Evolutionary conservation across 92 coral and sea anemone species (phyloP), one percentile per base, ranked within the genome.

Genomic region (Muricea muricata): DNA sequence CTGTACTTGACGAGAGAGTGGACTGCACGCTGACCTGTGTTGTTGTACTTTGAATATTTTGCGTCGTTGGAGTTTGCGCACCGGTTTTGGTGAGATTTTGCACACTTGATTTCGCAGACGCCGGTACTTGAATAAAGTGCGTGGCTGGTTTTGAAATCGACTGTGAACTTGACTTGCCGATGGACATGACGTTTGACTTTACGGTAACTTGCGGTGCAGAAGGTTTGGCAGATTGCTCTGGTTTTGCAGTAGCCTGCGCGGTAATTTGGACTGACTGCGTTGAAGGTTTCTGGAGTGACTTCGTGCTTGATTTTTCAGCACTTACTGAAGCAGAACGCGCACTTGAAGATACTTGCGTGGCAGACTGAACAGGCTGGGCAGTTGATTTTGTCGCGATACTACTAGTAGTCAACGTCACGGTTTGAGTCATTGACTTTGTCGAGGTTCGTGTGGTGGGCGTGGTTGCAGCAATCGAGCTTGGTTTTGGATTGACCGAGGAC

Each of bases 101-200:
- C 70, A n/a, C 0, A 30, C 35, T 32, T 32, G 70, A 63, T 32
- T 63, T 63, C 3, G 70, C 70, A 63, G 70, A 63, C 1, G 70
- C 70, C 6, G 70, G 70, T 18, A 63, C 70, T 32, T 63, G 70
- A 20, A 63, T 63, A 30, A 63, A 63, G 30, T 63, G 70, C 70
- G 70, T 63, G 31, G 70, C 13, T 63, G 70, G 70, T 63, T 63
- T 63, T 10, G 70, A 1, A 28, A 7, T 10, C 12, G 37, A 30
- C 12, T 63, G 70, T 7, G 70, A 0, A 29, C 0, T 28, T 18
- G 20, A 32, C 30, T 63, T 63, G 13, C 5, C 70, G 30, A 10
- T 30, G 18, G 70, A 13, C 35, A 11, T 28, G 18, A 15, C 39
- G 12, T 39, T 63, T 9, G 4, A 10, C 24, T 63, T 63, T 28